These are phyloP conservation scores for Chesias legatella DNA, from an alignment of 2,888 invertebrate species.

Conservation along the genomic window DNA sequence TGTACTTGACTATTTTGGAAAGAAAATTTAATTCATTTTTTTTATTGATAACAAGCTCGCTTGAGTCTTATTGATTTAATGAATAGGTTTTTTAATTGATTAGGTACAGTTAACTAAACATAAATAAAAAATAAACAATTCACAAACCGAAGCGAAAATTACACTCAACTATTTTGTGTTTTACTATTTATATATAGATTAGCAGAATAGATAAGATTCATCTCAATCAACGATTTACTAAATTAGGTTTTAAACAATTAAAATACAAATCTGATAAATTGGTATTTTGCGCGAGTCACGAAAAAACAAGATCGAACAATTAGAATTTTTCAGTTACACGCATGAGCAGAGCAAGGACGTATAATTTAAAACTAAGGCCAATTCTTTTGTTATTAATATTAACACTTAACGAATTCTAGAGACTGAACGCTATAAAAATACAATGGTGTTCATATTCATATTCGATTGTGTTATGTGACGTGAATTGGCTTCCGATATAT, in stretches of 20 bases:
- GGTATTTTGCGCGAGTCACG: slow-evolving; percentile 6
- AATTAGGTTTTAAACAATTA: slow-evolving; percentile 3
- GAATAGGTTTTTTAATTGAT: not conserved
- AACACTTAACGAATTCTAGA: slow-evolving; percentile 8
- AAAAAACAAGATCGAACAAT: slow-evolving; percentile 8
- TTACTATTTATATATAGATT: too few species aligned
- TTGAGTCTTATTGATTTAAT: not conserved
- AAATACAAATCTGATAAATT: slow-evolving; percentile 9
- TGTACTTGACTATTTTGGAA: too few species aligned
- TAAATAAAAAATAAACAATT: too few species aligned
- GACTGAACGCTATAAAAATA: not conserved
- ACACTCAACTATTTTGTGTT: too few species aligned
- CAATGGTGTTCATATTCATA: not conserved
- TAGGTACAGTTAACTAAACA: not conserved
- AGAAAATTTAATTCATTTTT: too few species aligned
- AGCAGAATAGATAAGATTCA: too few species aligned
- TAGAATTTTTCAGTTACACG: slow-evolving; percentile 13
- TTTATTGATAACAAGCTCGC: too few species aligned
- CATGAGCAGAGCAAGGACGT: slow-evolving; percentile 15
- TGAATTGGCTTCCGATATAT: slow-evolving; percentile 30
- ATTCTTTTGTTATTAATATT: slow-evolving; percentile 15
- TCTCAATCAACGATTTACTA: too few species aligned
- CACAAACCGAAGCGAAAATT: too few species aligned
- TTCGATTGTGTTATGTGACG: not conserved
- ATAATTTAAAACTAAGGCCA: slow-evolving; percentile 5